Conservation (phyloP, 2,797 vertebrate genomes). For the Eleutherodactylus coqui region DNA sequence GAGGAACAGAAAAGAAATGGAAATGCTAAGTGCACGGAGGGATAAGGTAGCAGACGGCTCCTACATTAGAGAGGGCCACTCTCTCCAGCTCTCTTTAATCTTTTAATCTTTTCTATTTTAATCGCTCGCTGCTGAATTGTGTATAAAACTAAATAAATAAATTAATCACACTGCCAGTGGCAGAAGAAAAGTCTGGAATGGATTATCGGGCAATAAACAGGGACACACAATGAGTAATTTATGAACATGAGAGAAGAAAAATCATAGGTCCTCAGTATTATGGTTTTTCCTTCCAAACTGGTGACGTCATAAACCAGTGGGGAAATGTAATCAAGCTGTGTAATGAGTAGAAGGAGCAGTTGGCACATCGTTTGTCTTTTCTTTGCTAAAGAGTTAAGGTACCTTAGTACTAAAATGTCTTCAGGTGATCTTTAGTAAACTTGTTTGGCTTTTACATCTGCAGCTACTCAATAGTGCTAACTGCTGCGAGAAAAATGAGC, state of each 20-base stretch:
- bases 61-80: constrained; percentile 57
- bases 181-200: constrained; percentile 28
- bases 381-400: background rate
- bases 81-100: constrained; percentile 60
- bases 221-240: background rate
- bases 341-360: background rate
- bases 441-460: background rate
- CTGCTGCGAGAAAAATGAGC: constrained; percentile 15
- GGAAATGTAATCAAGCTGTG: background rate
- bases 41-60: constrained; percentile 49
- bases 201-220: background rate
- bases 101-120: constrained; percentile 65
- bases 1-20: constrained; percentile 33
- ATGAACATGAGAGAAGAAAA: background rate
- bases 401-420: background rate
- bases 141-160: constrained; percentile 59
- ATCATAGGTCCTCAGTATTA: background rate
- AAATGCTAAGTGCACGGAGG: constrained; percentile 30
- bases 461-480: constrained; percentile 2
- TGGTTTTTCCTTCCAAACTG: background rate
- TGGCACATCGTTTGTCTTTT: background rate
- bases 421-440: constrained; percentile 27
- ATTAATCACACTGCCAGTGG: constrained; percentile 36
- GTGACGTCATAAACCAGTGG: background rate
- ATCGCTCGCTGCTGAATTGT: constrained; percentile 56